A percentile compares a stretch with the other conserved stretches of the same genome.
Evolutionary conservation across 2,113 vertebrate species (phyloP).

Genomic region (Casuarius casuarius): DNA sequence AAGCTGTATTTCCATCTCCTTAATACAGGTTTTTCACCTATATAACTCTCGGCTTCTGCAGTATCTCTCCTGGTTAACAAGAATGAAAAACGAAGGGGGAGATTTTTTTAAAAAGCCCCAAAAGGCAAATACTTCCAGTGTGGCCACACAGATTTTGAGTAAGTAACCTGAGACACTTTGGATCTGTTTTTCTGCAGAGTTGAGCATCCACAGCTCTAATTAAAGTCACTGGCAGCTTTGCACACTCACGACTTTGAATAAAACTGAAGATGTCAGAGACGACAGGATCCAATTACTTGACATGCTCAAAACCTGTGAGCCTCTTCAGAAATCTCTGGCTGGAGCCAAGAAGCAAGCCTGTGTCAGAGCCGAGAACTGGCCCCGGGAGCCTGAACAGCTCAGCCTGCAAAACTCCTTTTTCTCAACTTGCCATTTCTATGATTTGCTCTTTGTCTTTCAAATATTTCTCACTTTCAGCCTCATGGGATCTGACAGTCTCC

Average conservation of each 20-base stretch:
- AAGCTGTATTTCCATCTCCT: not conserved
- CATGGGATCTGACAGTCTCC: constrained; percentile 1
- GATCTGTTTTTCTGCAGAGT: not conserved
- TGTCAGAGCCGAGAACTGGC: not conserved
- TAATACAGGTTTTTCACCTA: not conserved
- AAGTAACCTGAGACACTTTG: not conserved
- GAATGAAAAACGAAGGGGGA: not conserved
- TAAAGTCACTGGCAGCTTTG: not conserved
- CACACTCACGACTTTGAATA: not conserved
- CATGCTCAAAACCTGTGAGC: not conserved
- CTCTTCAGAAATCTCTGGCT: not conserved
- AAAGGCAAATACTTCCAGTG: not conserved
- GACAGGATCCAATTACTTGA: not conserved
- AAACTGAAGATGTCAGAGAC: not conserved
- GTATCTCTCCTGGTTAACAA: not conserved
- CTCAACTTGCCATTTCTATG: constrained; percentile 19
- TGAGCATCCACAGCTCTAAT: not conserved
- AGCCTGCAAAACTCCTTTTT: not conserved
- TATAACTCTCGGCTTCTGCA: not conserved
- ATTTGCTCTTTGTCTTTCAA: constrained; percentile 58
- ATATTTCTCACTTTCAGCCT: constrained; percentile 33
- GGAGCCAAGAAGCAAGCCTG: not conserved
- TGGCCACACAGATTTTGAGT: not conserved
- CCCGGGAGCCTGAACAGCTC: not conserved
- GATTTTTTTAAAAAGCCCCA: not conserved